Evolutionary conservation across 2,888 invertebrate species (phyloP).

Genomic region (Plusia festucae): DNA sequence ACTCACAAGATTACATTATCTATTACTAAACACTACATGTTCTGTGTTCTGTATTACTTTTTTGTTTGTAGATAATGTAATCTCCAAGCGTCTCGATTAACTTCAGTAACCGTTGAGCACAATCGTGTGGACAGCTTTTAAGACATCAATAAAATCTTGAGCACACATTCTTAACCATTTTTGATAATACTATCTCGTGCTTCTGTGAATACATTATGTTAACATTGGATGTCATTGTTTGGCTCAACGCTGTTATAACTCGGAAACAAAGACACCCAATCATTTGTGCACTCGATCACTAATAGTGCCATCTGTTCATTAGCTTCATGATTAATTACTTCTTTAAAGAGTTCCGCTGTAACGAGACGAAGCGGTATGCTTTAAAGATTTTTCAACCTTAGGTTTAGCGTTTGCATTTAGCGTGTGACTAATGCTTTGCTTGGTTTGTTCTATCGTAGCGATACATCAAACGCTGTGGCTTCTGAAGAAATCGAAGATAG

Average conservation of each 20-base stretch:
- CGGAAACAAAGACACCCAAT: constrained; percentile 79
- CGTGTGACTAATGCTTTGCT: constrained; percentile 90
- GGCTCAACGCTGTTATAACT: constrained; percentile 59
- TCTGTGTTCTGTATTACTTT: constrained; percentile 55
- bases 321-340: constrained; percentile 85
- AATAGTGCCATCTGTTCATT: constrained; percentile 87
- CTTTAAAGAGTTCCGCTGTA: constrained; percentile 80
- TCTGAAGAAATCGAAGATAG: constrained; percentile 87
- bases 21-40: constrained; percentile 55
- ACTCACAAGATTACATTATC: constrained; percentile 81
- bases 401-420: constrained; percentile 86
- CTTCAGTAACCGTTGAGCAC: constrained; percentile 80
- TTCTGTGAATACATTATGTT: constrained; percentile 86
- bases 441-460: constrained; percentile 89
- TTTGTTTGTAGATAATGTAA: constrained; percentile 77
- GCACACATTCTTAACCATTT: constrained; percentile 84
- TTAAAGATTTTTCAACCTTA: constrained; percentile 77
- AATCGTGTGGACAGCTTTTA: constrained; percentile 83
- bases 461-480: constrained; percentile 87
- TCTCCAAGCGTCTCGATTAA: constrained; percentile 77
- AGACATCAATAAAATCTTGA: constrained; percentile 75
- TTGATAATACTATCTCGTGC: constrained; percentile 82
- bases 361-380: constrained; percentile 83
- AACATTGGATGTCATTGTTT: constrained; percentile 85
- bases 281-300: constrained; percentile 86